Base-by-base conservation (phyloP, 2,113 vertebrate genomes). In the Oxyruncus cristatus region DNA sequence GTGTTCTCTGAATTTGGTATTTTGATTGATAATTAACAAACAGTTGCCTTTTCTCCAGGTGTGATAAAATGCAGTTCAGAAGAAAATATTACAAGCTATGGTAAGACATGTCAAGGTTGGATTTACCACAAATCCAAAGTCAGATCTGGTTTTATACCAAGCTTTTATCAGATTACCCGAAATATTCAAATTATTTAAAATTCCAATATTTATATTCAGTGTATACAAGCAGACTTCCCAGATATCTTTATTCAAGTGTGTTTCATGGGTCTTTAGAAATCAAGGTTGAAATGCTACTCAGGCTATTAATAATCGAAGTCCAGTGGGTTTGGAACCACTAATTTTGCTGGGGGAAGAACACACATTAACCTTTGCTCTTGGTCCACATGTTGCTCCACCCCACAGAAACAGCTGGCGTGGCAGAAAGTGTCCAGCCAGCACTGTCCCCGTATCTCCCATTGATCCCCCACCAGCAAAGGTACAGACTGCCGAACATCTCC, bases 321-420 rank as follows among this genome's bases (percentile, higher is more conserved):
- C 33, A 17, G 5, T 0, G 9, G n/a, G 30, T 88, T 92, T 75
- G 56, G 30, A 67, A 78, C 20, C 55, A 50, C 24, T 26, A 15
- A 77, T 77, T 91, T 91, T 86, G 39, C 28, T 20, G 37, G 20
- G 67, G 37, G 23, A 39, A 50, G 72, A 70, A 56, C 39, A 42
- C 21, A 47, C 77, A 41, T 62, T 70, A 88, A 97, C 94, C 95
- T 95, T 97, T 96, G 89, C 68, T 75, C 88, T 71, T 77, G 72
- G 68, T 41, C 50, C 75, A 80, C 32, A 21, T 0, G 0, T 17
- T 39, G 37, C 71, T 22, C 85, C 78, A 66, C 85, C 88, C 74
- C 77, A 78, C 23, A 77, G 42, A 91, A 91, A 90, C 23, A 89
- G 94, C 88, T 94, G 95, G 72, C 2, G 1, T 66, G 46, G 96